Conservation (phyloP, 2,797 vertebrate genomes). For the Syngnathus rostellatus region DNA sequence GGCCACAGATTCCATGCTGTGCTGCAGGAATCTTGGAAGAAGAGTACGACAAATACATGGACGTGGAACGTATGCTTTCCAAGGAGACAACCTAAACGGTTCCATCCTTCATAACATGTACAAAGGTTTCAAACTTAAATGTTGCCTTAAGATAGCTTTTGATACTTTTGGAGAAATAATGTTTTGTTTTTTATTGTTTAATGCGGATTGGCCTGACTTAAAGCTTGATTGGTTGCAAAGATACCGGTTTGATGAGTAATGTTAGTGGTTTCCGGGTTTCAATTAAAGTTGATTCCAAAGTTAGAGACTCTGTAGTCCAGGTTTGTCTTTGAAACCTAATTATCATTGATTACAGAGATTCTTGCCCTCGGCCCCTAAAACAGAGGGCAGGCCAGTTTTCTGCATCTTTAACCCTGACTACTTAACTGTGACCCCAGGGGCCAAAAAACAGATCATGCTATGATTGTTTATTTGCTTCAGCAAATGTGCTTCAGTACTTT, state of each 20-base stretch:
- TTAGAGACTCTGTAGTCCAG: neutral
- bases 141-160: neutral
- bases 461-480: neutral
- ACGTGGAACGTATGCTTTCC: slow-evolving; percentile 38
- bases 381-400: slow-evolving; percentile 18
- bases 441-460: neutral
- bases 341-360: slow-evolving; percentile 29
- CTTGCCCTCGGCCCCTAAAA: slow-evolving; percentile 24
- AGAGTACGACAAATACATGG: slow-evolving; percentile 55
- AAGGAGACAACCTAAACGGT: slow-evolving; percentile 24
- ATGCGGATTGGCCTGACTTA: neutral
- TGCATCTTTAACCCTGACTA: slow-evolving; percentile 37
- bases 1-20: slow-evolving; percentile 28
- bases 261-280: neutral
- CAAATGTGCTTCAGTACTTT: neutral
- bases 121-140: no score
- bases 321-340: slow-evolving; percentile 8
- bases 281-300: neutral
- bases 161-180: neutral
- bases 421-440: slow-evolving; percentile 33
- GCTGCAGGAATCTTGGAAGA: slow-evolving; percentile 41
- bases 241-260: neutral
- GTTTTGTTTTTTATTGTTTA: neutral
- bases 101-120: neutral
- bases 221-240: neutral